Evolutionary conservation across 2,888 invertebrate genomes (phyloP).

Genomic region (Peribatodes rhomboidaria): DNA sequence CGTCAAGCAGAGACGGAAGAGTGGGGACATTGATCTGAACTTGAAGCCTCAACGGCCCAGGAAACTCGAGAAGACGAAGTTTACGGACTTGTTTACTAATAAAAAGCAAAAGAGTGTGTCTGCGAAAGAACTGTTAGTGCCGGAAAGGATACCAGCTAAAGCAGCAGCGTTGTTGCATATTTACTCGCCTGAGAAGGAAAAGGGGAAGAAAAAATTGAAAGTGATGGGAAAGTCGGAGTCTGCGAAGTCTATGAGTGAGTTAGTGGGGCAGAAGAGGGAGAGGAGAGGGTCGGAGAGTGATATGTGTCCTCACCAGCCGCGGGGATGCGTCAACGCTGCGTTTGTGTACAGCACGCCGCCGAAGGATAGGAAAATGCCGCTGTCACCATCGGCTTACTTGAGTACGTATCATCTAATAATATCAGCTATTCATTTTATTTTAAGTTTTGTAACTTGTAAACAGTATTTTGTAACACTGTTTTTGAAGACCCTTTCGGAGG

Average conservation of each 20-base stretch:
- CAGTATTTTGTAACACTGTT: neutral
- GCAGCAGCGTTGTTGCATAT: slow-evolving; percentile 88
- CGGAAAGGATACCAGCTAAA: slow-evolving; percentile 87
- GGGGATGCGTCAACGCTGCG: slow-evolving; percentile 78
- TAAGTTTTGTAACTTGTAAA: neutral
- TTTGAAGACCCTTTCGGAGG: neutral
- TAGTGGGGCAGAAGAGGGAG: slow-evolving; percentile 65
- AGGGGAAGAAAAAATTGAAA: slow-evolving; percentile 74
- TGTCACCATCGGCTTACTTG: slow-evolving; percentile 78
- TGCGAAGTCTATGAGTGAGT: slow-evolving; percentile 70
- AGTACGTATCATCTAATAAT: slow-evolving; percentile 75
- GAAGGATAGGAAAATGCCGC: slow-evolving; percentile 77
- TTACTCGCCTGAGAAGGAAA: slow-evolving; percentile 76
- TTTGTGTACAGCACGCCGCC: slow-evolving; percentile 84
- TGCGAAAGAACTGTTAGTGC: slow-evolving; percentile 77
- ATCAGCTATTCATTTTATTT: neutral
- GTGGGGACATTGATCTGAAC: slow-evolving; percentile 78
- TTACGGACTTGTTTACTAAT: slow-evolving; percentile 80
- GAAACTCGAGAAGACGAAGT: slow-evolving; percentile 79
- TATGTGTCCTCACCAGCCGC: slow-evolving; percentile 66
- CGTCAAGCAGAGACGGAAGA: slow-evolving; percentile 70
- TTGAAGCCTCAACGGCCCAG: slow-evolving; percentile 73
- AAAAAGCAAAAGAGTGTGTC: slow-evolving; percentile 79
- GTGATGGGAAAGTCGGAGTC: slow-evolving; percentile 77
- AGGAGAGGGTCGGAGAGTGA: slow-evolving; percentile 82